Base-by-base conservation (phyloP, 2,888 invertebrate species). In the Plutella xylostella region DNA sequence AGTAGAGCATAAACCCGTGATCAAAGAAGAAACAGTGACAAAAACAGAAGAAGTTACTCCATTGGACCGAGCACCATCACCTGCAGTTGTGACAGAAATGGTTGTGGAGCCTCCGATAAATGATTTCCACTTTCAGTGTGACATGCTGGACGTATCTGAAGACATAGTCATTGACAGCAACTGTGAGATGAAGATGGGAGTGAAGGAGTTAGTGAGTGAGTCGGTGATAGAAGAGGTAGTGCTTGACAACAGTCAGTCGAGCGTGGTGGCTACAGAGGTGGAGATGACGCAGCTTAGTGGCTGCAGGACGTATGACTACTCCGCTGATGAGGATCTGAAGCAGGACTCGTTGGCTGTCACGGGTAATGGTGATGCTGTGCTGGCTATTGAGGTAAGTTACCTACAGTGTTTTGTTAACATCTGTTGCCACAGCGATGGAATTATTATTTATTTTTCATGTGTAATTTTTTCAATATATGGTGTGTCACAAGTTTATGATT, bases 131-230 rank as follows among this genome's bases (percentile, higher is more conserved):
- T 71, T 83, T n/a, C 49, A 49, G 42, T 41, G 38, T 54, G 82
- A 82, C 47, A 80, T 82, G 80, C 60, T 83, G 45, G 82, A 82
- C 58, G 80, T 82, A 0, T 83, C 80, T 1, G 83, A 82, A 54
- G 82, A 82, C 48, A 82, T 83, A 45, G 68, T 76, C 1, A 77
- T 83, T 47, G 80, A 73, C 1, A 74, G 74, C 30, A 67, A 53
- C 45, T 70, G 65, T 57, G 78, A 79, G 45, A 54, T 67, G 0
- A 78, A 78, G 19, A 37, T 49, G 21, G 67, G 60, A 43, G 69
- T 70, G 37, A 76, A 72, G 50, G 53, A 60, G 25, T 58, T 55
- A 14, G 39, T 52, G 12, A 55, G 57, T 15, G 53, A 62, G 9
- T 45, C 58, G 2, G 55, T 73, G 31, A 60, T 50, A 51, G 79